Base-by-base conservation (phyloP, 2,113 vertebrate genomes). In the Pomatostomus ruficeps region DNA sequence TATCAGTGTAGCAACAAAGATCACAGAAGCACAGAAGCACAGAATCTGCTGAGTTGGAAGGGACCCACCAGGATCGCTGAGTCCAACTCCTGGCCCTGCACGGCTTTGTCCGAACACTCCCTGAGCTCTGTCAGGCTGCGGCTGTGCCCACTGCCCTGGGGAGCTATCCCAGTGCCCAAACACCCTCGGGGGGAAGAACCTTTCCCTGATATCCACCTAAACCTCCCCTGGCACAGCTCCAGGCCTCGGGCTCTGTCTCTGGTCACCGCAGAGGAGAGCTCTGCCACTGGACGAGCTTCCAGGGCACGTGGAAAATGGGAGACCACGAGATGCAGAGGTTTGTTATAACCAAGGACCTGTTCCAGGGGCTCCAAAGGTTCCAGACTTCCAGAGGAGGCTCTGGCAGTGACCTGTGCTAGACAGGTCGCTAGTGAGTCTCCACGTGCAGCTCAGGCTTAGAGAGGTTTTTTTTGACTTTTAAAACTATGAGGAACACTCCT, bases 1-100 rank as follows among this genome's bases (percentile, higher is more conserved):
- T 66, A 31, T 67, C 85, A 74, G 82, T 66, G 88, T 52, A 78
- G 74, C 74, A 82, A 88, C 78, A 94, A 75, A 82, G 85, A 77
- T 61, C 84, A 68, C 54, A 76, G 72, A 59, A 86, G 72, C 72
- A 59, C 72, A 77, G 46, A 77, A 77, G 15, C 63, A 77, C 54
- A 77, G 84, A 86, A 38, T 77, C 28, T 77, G 63, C 63, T 61
- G 63, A 24, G 54, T 36, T 77, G 84, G 73, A 86, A 77, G 38
- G 38, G 45, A 45, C 72, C 62, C 62, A 68, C 33, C 45, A 45
- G 62, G 63, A 77, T 28, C 46, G 28, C 8, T 26, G 36, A 59
- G 52, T 59, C 36, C 38, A 68, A 2, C 54, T 59, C 12, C 62
- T 76, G 72, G 45, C 22, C 33, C 14, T 38, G 38, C 12, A 43